phyloP scores from a whole-genome alignment of 2,888 invertebrate genomes.

The Lepetodrilus schrolli region DNA sequence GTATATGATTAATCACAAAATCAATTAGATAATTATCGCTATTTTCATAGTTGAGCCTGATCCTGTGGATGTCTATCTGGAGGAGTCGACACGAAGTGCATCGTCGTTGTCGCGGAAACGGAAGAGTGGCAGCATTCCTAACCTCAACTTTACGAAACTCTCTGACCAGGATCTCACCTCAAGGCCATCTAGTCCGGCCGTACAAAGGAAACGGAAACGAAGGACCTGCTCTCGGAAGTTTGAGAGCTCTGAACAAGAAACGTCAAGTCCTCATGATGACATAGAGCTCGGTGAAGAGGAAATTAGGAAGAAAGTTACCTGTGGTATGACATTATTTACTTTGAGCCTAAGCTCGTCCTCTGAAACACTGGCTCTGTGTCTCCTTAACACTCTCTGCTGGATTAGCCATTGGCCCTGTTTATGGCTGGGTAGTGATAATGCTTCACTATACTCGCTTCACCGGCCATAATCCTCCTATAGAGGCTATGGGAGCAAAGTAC shows the following conservation, averaged over 20 bases:
- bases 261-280: not conserved
- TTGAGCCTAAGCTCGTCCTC: too few relatives aligned
- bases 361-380: too few relatives aligned
- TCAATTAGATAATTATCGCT: not conserved
- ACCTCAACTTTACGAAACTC: not conserved
- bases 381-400: too few relatives aligned
- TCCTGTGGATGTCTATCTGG: slow-evolving; percentile 46
- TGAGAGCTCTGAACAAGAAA: not conserved
- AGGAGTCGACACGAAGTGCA: slow-evolving; percentile 29
- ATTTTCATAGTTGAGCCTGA: slow-evolving; percentile 41
- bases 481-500: too few relatives aligned
- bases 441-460: too few relatives aligned
- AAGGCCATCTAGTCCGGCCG: not conserved
- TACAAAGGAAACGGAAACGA: not conserved
- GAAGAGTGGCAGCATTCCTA: not conserved
- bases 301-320: slow-evolving; percentile 50
- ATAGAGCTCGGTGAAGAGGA: slow-evolving; percentile 30
- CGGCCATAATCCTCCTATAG: too few relatives aligned
- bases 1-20: not conserved
- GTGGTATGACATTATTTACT: too few relatives aligned
- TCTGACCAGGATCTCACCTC: not conserved
- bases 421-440: too few relatives aligned
- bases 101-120: not conserved
- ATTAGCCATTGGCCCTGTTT: too few relatives aligned
- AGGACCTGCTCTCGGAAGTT: not conserved